Evolutionary conservation across 1,140 invertebrate species (phyloP), one percentile per base, ranked within the genome.

Genomic region (Aphaenogaster floridana): DNA sequence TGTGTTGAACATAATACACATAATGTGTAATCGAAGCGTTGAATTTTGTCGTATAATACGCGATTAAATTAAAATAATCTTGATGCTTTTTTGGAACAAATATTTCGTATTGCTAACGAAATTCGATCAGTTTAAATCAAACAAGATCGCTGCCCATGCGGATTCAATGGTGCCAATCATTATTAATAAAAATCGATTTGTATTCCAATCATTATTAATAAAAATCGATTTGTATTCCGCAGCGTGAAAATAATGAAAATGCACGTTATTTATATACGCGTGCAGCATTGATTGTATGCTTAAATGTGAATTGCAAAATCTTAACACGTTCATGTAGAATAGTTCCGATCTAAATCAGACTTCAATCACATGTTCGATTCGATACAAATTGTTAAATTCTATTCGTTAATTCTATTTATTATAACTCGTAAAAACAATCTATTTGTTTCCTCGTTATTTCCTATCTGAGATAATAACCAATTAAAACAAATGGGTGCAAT

Each of bases 131-230:
- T 68, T 52, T 39, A 28, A 8, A 66, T 63, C 9, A 42, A n/a
- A 34, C 52, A 45, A 50, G 68, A 68, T 80, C 8, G n/a, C n/a
- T 52, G 34, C 15, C 17, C 2, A 36, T 45, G 21, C 5, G 2
- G n/a, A 54, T 68, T 39, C 4, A 64, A n/a, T 34, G 7, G 13
- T n/a, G 34, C 13, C 78, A 39, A 68, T 52, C 3, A 9, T 21
- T 52, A 39, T 80, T 80, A 68, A 79, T 64, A 52, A 80, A 80
- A 80, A 42, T 80, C 13, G n/a, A 68, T 42, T 52, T 52, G 36
- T 68, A 80, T 17, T 15, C 15, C 17, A 39, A 68, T 52, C 3
- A 9, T 21, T 52, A 39, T 80, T 80, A 68, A 79, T 64, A 52
- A 80, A 80, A 80, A 42, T 80, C 13, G n/a, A 68, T 42, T 52